Evolutionary conservation across 2,797 vertebrate genomes (phyloP).

Genomic region (Halcyon badia): DNA sequence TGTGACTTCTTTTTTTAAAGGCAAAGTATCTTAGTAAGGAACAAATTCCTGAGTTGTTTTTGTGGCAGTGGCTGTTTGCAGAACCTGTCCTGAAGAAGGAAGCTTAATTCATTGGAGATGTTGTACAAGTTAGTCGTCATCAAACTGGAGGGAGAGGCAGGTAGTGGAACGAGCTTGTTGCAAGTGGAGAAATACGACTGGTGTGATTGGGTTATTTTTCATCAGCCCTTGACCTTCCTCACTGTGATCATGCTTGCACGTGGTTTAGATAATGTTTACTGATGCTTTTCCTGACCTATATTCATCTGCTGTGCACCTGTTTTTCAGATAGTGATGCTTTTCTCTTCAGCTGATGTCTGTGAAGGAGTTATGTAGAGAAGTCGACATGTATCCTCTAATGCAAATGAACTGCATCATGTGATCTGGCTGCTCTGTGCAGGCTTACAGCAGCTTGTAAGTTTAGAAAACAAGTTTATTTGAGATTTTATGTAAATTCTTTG

Average conservation of each 20-base stretch:
- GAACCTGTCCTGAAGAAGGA: background rate
- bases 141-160: background rate
- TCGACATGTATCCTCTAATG: background rate
- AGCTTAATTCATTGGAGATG: background rate
- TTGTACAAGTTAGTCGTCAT: background rate
- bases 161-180: background rate
- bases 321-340: background rate
- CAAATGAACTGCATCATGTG: background rate
- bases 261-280: background rate
- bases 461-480: conserved; percentile 75
- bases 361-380: background rate
- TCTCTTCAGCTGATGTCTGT: background rate
- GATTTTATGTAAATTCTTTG: conserved; percentile 80
- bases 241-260: background rate
- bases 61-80: background rate
- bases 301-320: background rate
- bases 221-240: background rate
- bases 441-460: background rate
- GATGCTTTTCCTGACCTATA: background rate
- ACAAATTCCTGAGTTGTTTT: background rate
- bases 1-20: no score
- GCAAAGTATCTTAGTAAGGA: background rate
- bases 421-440: background rate
- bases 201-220: background rate
- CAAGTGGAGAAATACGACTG: background rate